Percentiles rank a stretch among this genome's conserved stretches.
phyloP scores from a whole-genome alignment of 2,797 vertebrate genomes.

The Takifugu rubripes region DNA sequence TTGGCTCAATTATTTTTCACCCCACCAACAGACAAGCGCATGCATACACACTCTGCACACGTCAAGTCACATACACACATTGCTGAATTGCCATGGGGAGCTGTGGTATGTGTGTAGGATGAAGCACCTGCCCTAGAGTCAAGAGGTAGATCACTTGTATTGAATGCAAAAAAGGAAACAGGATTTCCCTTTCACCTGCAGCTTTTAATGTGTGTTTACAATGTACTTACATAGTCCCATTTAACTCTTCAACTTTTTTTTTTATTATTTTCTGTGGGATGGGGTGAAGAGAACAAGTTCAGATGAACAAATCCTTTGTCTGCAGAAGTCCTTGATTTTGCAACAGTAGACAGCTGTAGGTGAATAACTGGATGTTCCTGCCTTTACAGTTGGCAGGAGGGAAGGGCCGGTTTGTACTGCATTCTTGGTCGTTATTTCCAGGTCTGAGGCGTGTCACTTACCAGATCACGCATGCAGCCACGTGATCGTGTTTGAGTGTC shows the following conservation, averaged over 20 bases:
- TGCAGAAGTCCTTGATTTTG: constrained; percentile 26
- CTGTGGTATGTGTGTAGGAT: constrained; percentile 34
- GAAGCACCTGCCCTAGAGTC: constrained; percentile 49
- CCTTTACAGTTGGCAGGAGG: constrained; percentile 41
- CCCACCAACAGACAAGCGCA: constrained; percentile 30
- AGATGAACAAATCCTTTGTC: constrained; percentile 43
- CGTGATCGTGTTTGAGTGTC: constrained; percentile 17
- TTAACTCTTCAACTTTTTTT: background rate
- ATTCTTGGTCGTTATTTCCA: constrained; percentile 56
- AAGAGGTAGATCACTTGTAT: constrained; percentile 41
- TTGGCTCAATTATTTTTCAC: constrained; percentile 26
- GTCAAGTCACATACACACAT: background rate
- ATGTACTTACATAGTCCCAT: background rate
- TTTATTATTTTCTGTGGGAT: background rate
- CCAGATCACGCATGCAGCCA: constrained; percentile 3
- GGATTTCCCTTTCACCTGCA: constrained; percentile 23
- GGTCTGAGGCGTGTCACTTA: constrained; percentile 36
- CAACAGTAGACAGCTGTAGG: constrained; percentile 12
- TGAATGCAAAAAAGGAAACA: constrained; percentile 38
- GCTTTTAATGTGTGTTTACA: constrained; percentile 1
- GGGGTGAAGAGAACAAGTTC: background rate
- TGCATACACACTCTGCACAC: constrained; percentile 17
- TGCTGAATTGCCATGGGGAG: constrained; percentile 15
- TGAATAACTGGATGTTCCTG: constrained; percentile 34
- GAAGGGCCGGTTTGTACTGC: constrained; percentile 27